Conservation (phyloP, 2,888 invertebrate species). For the Callyntrura guangdongensis region DNA sequence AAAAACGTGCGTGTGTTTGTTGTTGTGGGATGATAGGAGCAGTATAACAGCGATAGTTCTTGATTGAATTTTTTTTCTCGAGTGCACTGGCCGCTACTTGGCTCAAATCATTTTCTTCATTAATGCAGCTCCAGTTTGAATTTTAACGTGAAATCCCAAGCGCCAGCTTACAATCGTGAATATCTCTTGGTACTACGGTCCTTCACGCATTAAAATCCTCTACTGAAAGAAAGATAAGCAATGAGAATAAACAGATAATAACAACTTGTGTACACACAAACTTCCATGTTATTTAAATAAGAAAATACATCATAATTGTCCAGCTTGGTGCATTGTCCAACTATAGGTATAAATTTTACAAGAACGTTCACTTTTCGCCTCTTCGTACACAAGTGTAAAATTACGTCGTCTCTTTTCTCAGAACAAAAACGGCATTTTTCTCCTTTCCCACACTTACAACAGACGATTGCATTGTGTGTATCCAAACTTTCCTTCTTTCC, state of each 20-base stretch:
- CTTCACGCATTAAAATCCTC: background rate
- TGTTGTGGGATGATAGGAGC: background rate
- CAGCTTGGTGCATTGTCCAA: constrained; percentile 23
- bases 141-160: background rate
- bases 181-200: background rate
- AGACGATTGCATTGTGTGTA: background rate
- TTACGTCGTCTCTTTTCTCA: constrained; percentile 22
- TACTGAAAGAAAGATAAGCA: constrained; percentile 16
- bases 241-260: background rate
- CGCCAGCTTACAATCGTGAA: background rate
- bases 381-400: background rate
- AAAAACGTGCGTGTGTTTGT: constrained; percentile 35
- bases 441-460: constrained; percentile 32
- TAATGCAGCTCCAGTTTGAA: background rate
- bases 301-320: constrained; percentile 20
- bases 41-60: background rate
- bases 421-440: constrained; percentile 22
- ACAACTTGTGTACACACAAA: background rate
- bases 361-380: background rate
- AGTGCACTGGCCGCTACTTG: constrained; percentile 21
- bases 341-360: background rate
- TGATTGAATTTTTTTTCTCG: constrained; percentile 24
- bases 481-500: background rate
- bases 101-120: background rate
- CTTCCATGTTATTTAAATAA: background rate